Percentiles rank a stretch among this genome's conserved stretches.
phyloP scores from a whole-genome alignment of 2,888 invertebrate genomes.

The Dendrolimus houi region DNA sequence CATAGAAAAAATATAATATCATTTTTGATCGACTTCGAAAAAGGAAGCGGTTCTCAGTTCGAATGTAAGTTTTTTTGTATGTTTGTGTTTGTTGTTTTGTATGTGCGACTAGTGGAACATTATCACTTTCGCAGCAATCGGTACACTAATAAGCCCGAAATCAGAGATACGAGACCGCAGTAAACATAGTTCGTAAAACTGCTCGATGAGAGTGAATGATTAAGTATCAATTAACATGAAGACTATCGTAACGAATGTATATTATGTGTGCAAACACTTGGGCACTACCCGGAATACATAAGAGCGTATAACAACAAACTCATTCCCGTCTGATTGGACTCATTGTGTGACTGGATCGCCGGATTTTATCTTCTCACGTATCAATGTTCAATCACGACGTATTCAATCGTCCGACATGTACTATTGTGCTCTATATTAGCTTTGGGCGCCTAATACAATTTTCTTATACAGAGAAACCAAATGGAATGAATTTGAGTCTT shows the following conservation, averaged over 20 bases:
- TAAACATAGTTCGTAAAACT: too few species aligned
- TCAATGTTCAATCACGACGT: conserved; percentile 40
- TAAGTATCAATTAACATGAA: conserved; percentile 10
- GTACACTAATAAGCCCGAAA: too few species aligned
- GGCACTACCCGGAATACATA: conserved; percentile 12
- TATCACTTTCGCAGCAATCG: too few species aligned
- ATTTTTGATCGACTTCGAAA: too few species aligned
- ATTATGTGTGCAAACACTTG: conserved; percentile 8
- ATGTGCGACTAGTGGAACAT: too few species aligned
- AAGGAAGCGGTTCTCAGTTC: too few species aligned
- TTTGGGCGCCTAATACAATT: conserved; percentile 5
- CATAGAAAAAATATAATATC: too few species aligned
- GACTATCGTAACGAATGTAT: conserved; percentile 1
- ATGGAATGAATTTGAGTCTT: too few species aligned
- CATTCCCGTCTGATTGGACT: conserved; percentile 46
- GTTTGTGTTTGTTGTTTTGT: too few species aligned
- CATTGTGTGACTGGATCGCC: conserved; percentile 41
- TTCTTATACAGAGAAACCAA: too few species aligned
- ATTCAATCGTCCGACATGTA: conserved; percentile 36
- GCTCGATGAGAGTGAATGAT: conserved; percentile 15
- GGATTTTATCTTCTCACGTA: conserved; percentile 31
- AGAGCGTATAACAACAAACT: conserved; percentile 33
- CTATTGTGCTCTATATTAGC: conserved; percentile 16
- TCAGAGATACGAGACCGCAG: too few species aligned
- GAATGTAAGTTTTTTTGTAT: too few species aligned